Evolutionary conservation across 2,113 vertebrate species (phyloP).

Genomic region (Hipposideros armiger): DNA sequence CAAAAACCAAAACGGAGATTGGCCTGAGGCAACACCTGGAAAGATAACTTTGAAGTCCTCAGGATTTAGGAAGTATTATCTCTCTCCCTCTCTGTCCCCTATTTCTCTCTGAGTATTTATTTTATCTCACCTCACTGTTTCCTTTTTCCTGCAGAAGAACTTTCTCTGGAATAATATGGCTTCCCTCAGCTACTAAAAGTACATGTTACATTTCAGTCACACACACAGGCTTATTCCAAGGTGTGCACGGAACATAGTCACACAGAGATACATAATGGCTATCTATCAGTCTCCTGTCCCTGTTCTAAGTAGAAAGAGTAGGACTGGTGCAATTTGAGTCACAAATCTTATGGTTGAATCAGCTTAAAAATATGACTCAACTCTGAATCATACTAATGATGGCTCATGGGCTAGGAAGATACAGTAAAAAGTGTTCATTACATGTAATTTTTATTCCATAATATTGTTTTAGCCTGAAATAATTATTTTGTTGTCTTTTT

Average conservation of each 20-base stretch:
- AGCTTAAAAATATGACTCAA: background rate
- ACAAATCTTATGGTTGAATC: background rate
- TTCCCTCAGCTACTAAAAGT: background rate
- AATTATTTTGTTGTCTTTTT: slow-evolving; percentile 19
- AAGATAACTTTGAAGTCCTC: background rate
- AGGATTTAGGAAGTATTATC: background rate
- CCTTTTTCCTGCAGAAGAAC: background rate
- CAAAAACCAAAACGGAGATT: background rate
- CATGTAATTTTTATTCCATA: background rate
- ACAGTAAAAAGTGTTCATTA: background rate
- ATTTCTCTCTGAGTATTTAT: background rate
- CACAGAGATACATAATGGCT: background rate
- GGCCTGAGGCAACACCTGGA: background rate
- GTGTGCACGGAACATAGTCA: background rate
- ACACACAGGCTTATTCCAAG: background rate
- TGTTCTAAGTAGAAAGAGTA: background rate
- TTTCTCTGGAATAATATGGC: background rate
- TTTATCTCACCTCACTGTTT: background rate
- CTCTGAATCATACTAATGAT: background rate
- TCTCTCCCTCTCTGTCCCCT: background rate
- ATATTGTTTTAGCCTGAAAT: background rate
- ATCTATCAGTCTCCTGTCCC: background rate
- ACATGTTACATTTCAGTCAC: background rate
- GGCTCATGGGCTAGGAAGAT: background rate
- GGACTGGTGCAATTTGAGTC: background rate